Conservation (phyloP, 2,797 vertebrate genomes). For the Natrix natrix region DNA sequence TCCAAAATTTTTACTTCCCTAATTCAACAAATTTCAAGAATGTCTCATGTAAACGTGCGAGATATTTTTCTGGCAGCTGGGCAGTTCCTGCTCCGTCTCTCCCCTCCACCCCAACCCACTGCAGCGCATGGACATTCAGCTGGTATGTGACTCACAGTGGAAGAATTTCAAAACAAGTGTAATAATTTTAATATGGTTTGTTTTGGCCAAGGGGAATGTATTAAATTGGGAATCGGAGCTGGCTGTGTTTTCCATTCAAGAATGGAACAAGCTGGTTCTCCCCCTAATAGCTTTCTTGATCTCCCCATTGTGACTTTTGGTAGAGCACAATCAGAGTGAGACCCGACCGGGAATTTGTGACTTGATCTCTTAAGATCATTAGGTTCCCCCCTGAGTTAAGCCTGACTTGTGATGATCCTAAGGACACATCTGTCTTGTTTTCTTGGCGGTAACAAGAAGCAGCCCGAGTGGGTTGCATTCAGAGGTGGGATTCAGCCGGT, state of each 20-base stretch:
- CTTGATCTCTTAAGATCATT: not conserved
- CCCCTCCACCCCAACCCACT: not conserved
- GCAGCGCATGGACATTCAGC: rapidly evolving
- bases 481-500: too few species aligned
- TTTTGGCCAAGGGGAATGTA: conserved; percentile 12
- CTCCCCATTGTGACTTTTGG: not conserved
- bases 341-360: not conserved
- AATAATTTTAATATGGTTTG: conserved; percentile 8
- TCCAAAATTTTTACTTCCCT: not conserved
- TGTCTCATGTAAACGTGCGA: not conserved
- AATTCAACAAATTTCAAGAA: not conserved
- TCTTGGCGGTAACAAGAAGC: not conserved
- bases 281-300: not conserved
- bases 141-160: not conserved
- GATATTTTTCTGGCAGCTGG: not conserved
- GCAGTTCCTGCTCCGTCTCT: not conserved
- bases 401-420: not conserved
- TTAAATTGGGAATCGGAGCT: not conserved
- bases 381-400: not conserved
- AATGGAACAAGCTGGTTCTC: not conserved
- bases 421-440: not conserved
- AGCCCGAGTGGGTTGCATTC: too few species aligned
- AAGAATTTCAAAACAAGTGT: conserved; percentile 3
- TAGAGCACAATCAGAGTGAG: not conserved
- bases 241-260: not conserved